These are phyloP conservation scores for Neoseiulus cucumeris DNA, from an alignment of 1,140 invertebrate species.

Conservation along the genomic window DNA sequence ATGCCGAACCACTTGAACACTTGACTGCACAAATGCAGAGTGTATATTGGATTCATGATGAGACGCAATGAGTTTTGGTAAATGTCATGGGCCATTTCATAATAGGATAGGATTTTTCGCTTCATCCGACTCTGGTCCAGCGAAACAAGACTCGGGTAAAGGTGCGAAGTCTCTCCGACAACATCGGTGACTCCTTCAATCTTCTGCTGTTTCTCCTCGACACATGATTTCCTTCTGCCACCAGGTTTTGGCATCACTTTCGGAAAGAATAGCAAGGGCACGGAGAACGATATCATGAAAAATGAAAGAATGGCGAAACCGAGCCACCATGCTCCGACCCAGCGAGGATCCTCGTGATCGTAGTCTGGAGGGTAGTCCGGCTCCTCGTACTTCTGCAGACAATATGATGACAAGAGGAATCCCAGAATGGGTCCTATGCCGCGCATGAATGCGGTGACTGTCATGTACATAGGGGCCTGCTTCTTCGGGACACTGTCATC, in stretches of 20 bases:
- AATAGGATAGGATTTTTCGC: background rate
- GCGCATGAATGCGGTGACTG: slow-evolving; percentile 27
- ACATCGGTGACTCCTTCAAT: slow-evolving; percentile 27
- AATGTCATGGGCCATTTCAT: background rate
- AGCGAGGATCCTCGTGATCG: slow-evolving; percentile 43
- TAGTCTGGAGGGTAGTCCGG: slow-evolving; percentile 45
- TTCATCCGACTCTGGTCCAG: background rate
- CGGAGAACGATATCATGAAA: slow-evolving; percentile 38
- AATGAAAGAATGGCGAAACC: slow-evolving; percentile 41
- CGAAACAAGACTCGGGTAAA: background rate
- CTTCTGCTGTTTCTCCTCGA: background rate
- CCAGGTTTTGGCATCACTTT: slow-evolving; percentile 22
- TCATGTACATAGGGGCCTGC: slow-evolving; percentile 18
- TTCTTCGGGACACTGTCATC: slow-evolving; percentile 18
- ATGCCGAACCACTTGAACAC: slow-evolving; percentile 48
- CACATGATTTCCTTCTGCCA: background rate
- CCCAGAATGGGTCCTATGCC: slow-evolving; percentile 49
- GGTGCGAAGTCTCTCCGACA: background rate
- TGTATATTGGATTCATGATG: slow-evolving; percentile 41
- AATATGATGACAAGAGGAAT: slow-evolving; percentile 44
- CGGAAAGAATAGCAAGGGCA: slow-evolving; percentile 42
- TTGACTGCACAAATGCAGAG: slow-evolving; percentile 43
- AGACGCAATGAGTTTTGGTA: slow-evolving; percentile 29
- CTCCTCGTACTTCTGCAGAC: slow-evolving; percentile 44
- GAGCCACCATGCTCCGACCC: slow-evolving; percentile 58